These are phyloP conservation scores for Limnodromus scolopaceus DNA, from an alignment of 2,797 vertebrate species.

Conservation along the genomic window DNA sequence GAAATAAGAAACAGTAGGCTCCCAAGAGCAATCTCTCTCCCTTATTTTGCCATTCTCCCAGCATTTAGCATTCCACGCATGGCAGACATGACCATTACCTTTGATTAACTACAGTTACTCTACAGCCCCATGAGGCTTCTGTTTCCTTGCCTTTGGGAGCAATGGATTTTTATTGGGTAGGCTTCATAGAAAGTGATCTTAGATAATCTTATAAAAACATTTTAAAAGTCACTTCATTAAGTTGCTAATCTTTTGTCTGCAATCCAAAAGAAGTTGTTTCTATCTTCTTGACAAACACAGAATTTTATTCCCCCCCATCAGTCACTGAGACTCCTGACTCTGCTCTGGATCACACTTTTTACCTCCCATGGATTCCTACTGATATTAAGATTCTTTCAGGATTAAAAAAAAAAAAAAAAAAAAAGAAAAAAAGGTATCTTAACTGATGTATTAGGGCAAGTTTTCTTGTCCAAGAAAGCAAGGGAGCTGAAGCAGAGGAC, in stretches of 20 bases:
- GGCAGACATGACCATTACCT: not conserved
- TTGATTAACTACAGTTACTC: conserved; percentile 21
- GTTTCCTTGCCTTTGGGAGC: conserved; percentile 11
- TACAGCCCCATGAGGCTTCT: not conserved
- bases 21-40: not conserved
- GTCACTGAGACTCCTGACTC: not conserved
- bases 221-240: not conserved
- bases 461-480: not conserved
- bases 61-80: not conserved
- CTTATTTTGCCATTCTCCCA: conserved; percentile 2
- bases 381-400: not conserved
- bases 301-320: not conserved
- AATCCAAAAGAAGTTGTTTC: not conserved
- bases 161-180: not conserved
- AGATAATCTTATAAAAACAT: conserved; percentile 15
- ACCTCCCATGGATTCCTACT: not conserved
- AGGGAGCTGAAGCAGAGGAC: not conserved
- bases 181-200: not conserved
- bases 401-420: not conserved
- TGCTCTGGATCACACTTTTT: not conserved
- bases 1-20: conserved; percentile 16
- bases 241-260: not conserved
- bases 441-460: not conserved
- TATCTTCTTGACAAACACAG: not conserved
- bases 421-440: not conserved